Base-by-base conservation (phyloP, 2,113 vertebrate species). In the Leucoraja erinaceus region DNA sequence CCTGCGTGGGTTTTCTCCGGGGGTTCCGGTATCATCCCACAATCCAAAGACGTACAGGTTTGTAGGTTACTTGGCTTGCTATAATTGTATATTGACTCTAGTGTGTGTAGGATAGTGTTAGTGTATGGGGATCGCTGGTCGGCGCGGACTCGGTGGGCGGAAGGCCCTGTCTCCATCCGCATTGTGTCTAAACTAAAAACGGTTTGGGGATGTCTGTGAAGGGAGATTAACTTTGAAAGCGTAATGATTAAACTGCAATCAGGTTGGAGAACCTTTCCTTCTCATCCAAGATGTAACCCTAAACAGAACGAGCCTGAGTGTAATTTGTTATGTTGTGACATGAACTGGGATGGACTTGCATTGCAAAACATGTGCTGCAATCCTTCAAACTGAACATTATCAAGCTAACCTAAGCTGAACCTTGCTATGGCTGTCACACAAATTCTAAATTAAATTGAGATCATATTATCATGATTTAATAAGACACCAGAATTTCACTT, bases 391-490 rank as follows among this genome's bases (percentile, higher is more conserved):
- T 63, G 12, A 88, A 63, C 31, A 86, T 86, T 88, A 33, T 61
- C n/a, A 61, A 88, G 59, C 28, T 66, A 16, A 31, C 16, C 63
- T 61, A 18, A 66, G 59, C 61, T 63, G 1, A 88, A 63, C 12
- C 59, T 83, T 6, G 47, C 47, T 83, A 25, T 63, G 12, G 28
- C 1, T 88, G n/a, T 66, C 28, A 16, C 20, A 7, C n/a, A 31
- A 88, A 88, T 88, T 88, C 83, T 66, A n/a, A 86, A 86, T n/a
- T 66, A n/a, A 88, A 66, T 31, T 63, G 61, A 88, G 63, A 63
- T 88, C n/a, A 7, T 31, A 88, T 63, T 88, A n/a, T n/a, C 7
- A 16, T 18, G n/a, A 18, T 88, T 63, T 88, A 88, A 88, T 16
- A 31, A 3, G 11, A 31, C 11, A 86, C 25, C n/a, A 63, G 16